phyloP scores from a whole-genome alignment of 1,140 invertebrate species.

The Chironomus tepperi region DNA sequence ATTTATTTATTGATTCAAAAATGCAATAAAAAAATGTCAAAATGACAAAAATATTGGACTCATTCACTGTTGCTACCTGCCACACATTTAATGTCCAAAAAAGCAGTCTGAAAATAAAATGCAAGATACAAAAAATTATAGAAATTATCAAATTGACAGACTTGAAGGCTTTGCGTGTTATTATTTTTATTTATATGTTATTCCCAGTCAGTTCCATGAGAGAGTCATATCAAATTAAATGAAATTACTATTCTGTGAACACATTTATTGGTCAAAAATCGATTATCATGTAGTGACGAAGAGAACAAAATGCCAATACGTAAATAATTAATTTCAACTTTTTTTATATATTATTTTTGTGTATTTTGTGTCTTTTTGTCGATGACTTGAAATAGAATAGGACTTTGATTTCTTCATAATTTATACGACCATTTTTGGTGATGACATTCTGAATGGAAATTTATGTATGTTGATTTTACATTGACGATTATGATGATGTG shows the following conservation, averaged over 20 bases:
- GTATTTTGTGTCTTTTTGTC: no score
- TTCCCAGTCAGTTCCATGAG: neutral
- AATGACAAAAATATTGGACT: neutral
- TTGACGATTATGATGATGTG: neutral
- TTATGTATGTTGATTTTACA: no score
- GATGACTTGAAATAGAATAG: no score
- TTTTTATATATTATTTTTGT: neutral
- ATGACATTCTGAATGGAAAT: no score
- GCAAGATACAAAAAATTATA: neutral
- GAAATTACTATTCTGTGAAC: conserved; percentile 23
- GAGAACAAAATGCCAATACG: neutral
- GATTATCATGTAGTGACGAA: conserved; percentile 18
- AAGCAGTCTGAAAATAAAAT: neutral
- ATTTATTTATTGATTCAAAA: no score
- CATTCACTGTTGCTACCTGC: neutral
- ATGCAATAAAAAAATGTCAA: conserved; percentile 14
- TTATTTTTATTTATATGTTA: conserved; percentile 6
- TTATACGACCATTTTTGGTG: no score
- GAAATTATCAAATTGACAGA: conserved; percentile 23
- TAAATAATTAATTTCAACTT: neutral
- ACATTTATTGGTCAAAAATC: conserved; percentile 20
- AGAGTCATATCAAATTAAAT: conserved; percentile 14
- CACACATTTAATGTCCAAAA: conserved; percentile 4
- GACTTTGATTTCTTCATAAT: no score
- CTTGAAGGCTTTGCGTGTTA: conserved; percentile 18